Evolutionary conservation across 2,888 invertebrate species (phyloP).

Genomic region (Penaeus monodon): DNA sequence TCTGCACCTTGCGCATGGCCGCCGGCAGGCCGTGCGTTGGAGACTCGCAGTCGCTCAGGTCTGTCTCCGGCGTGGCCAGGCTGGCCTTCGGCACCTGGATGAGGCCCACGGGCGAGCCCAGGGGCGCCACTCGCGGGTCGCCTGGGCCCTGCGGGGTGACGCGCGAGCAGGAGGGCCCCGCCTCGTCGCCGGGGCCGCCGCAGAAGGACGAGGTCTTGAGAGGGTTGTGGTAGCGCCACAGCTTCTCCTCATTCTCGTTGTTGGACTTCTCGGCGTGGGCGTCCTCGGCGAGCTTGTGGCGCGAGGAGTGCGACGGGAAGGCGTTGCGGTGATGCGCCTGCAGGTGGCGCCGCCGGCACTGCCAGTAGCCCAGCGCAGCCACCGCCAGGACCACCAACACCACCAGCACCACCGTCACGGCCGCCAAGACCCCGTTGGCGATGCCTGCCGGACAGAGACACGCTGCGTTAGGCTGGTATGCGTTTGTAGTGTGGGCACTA

Average conservation of each 20-base stretch:
- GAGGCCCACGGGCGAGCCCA: constrained; percentile 66
- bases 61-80: constrained; percentile 47
- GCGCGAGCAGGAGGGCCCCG: constrained; percentile 67
- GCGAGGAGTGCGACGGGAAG: constrained; percentile 68
- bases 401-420: constrained; percentile 70
- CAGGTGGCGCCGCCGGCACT: constrained; percentile 74
- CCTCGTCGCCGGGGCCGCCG: constrained; percentile 68
- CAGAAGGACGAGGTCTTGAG: constrained; percentile 77
- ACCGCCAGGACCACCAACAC: constrained; percentile 69
- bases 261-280: constrained; percentile 81
- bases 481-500: no score
- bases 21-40: constrained; percentile 63
- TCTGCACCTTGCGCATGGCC: constrained; percentile 86
- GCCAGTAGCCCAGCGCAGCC: constrained; percentile 74
- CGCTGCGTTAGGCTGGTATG: no score
- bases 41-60: constrained; percentile 58
- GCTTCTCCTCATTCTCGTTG: constrained; percentile 92
- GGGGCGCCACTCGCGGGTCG: constrained; percentile 52
- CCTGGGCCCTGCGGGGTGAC: constrained; percentile 63
- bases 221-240: constrained; percentile 83
- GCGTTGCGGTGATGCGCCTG: constrained; percentile 67
- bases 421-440: constrained; percentile 55
- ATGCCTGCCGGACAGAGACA: constrained; percentile 24
- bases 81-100: constrained; percentile 71
- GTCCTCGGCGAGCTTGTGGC: constrained; percentile 57